Percentiles rank a stretch among this genome's conserved stretches.
These are phyloP conservation scores for Arbacia lixula DNA, from an alignment of 53 echinoderm and acorn worm genomes.

Conservation along the genomic window DNA sequence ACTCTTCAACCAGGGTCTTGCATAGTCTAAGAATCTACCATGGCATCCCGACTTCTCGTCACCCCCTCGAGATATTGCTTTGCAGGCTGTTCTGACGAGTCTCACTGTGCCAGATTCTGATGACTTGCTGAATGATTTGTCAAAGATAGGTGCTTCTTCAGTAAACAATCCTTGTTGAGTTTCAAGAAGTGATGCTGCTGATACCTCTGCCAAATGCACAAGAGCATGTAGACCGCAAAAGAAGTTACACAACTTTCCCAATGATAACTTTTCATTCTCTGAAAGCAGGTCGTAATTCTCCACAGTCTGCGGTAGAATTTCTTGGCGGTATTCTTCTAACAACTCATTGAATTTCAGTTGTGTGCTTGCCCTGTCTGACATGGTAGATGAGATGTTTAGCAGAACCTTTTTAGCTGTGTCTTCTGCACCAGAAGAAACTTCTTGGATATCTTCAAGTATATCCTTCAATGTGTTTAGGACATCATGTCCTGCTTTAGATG, in stretches of 20 bases:
- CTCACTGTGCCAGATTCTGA: conserved; percentile 59
- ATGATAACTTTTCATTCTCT: conserved; percentile 43
- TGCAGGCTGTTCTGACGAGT: conserved; percentile 49
- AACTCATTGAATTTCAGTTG: conserved; percentile 67
- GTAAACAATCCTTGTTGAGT: conserved; percentile 46
- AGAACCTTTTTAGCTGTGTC: conserved; percentile 55
- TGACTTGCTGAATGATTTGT: conserved; percentile 36
- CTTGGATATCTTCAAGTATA: conserved; percentile 61
- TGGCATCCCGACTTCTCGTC: conserved; percentile 65
- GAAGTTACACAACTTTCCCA: conserved; percentile 66
- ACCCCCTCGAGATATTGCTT: conserved; percentile 56
- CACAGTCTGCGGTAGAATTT: conserved; percentile 52
- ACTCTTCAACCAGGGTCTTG: conserved; percentile 30
- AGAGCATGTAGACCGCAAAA: conserved; percentile 72
- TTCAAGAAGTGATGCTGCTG: conserved; percentile 54
- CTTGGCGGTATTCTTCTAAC: conserved; percentile 58
- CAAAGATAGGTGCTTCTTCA: conserved; percentile 39
- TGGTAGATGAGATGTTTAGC: conserved; percentile 63
- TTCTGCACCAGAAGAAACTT: neutral
- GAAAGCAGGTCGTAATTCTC: conserved; percentile 59
- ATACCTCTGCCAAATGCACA: conserved; percentile 66
- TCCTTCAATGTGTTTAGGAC: conserved; percentile 59
- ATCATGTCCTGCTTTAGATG: conserved; percentile 64
- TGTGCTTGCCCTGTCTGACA: conserved; percentile 60
- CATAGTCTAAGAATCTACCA: conserved; percentile 35